phyloP scores from a whole-genome alignment of 2,888 invertebrate genomes.

The Arge pagana region DNA sequence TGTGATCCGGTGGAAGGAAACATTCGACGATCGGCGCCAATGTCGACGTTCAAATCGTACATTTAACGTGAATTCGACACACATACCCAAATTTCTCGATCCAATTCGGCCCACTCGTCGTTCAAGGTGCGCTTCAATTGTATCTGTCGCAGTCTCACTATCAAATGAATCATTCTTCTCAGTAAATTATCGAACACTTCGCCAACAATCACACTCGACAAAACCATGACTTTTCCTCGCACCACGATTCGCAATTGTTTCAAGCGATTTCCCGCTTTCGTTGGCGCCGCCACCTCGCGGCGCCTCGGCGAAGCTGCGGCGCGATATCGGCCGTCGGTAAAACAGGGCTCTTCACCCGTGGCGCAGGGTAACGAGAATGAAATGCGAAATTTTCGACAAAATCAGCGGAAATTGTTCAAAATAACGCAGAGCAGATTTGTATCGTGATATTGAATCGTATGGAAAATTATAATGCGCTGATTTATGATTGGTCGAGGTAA shows the following conservation, averaged over 20 bases:
- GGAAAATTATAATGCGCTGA: no score
- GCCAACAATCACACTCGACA: neutral
- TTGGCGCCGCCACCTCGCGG: conserved; percentile 8
- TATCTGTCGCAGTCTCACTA: conserved; percentile 34
- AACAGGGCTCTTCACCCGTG: neutral
- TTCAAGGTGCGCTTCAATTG: conserved; percentile 41
- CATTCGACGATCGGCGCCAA: no score
- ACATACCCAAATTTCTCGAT: conserved; percentile 51
- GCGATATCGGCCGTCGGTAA: no score
- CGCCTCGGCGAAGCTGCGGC: no score
- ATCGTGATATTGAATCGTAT: no score
- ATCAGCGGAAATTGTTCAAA: no score
- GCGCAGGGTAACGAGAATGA: no score
- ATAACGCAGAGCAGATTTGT: no score
- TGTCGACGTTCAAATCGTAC: neutral
- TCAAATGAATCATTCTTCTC: neutral
- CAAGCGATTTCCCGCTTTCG: neutral
- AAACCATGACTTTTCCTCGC: neutral
- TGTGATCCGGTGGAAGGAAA: no score
- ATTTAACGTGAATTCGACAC: neutral
- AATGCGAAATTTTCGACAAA: no score
- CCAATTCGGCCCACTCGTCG: conserved; percentile 45
- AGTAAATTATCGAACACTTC: no score
- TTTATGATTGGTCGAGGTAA: no score
- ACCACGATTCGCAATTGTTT: neutral